phyloP scores from a whole-genome alignment of 2,113 vertebrate genomes.

The Alligator sinensis region DNA sequence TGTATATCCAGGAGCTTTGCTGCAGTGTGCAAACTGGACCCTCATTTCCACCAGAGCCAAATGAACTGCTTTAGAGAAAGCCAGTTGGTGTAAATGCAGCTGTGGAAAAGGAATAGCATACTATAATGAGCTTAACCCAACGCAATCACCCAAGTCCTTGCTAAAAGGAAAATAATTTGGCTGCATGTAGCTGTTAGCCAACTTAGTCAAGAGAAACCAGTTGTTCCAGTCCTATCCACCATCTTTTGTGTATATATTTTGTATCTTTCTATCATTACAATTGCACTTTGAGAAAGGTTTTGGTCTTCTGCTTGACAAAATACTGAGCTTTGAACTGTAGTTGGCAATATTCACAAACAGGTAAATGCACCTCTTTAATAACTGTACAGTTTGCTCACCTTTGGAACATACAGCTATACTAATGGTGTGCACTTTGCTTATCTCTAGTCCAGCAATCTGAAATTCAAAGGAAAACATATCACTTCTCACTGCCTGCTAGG shows the following conservation, averaged over 20 bases:
- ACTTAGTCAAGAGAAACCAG: neutral
- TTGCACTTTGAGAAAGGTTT: neutral
- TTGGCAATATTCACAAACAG: neutral
- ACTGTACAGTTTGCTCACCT: neutral
- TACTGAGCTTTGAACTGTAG: neutral
- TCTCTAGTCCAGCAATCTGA: neutral
- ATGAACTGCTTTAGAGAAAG: slow-evolving; percentile 11
- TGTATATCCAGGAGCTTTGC: neutral
- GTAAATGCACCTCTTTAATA: neutral
- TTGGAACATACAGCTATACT: neutral
- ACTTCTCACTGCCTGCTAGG: neutral
- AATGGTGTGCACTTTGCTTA: too few relatives aligned
- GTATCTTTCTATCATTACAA: neutral
- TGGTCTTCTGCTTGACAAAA: neutral
- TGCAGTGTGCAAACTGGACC: slow-evolving; percentile 5
- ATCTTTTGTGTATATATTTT: neutral
- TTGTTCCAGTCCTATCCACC: neutral
- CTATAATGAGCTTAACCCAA: neutral
- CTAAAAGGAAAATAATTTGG: neutral
- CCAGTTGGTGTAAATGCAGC: slow-evolving; percentile 1
- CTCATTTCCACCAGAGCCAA: neutral
- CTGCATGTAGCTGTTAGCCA: neutral
- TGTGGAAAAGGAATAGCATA: neutral
- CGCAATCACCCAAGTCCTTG: neutral
- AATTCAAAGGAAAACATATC: neutral